phyloP scores from a whole-genome alignment of 2,113 vertebrate species.

The Centropristis striata region DNA sequence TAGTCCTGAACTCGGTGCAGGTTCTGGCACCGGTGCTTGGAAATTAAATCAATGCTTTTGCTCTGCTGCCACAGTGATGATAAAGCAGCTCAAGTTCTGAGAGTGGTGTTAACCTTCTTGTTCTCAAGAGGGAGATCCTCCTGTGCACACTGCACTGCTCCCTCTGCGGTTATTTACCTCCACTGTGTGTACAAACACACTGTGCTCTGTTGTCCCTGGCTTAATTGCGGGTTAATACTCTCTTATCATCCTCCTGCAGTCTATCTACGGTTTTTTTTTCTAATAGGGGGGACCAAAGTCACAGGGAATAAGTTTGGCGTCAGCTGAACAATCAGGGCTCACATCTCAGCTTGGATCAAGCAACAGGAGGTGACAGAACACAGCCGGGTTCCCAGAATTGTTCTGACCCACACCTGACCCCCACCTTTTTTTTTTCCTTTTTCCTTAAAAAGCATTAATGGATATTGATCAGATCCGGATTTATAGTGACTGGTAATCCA shows the following conservation, averaged over 20 bases:
- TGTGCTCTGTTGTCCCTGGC: conserved; percentile 54
- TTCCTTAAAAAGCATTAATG: conserved; percentile 51
- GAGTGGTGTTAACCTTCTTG: neutral
- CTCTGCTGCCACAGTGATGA: neutral
- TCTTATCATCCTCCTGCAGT: conserved; percentile 4
- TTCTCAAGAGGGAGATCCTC: conserved; percentile 12
- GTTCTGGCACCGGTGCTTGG: neutral
- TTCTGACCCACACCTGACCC: conserved; percentile 46
- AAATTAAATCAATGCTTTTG: neutral
- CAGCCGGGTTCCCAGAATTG: conserved; percentile 51
- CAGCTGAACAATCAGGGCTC: conserved; percentile 51
- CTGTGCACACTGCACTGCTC: conserved; percentile 51
- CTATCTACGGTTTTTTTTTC: neutral
- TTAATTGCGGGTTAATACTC: conserved; percentile 30
- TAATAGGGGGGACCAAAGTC: conserved; percentile 2
- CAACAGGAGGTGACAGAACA: conserved; percentile 59
- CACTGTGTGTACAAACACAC: conserved; percentile 83
- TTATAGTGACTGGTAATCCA: conserved; percentile 64
- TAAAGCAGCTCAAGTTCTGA: neutral
- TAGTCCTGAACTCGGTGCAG: neutral
- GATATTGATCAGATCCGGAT: conserved; percentile 72
- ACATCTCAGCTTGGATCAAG: conserved; percentile 45
- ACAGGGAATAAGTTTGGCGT: conserved; percentile 19
- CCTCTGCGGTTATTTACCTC: conserved; percentile 85
- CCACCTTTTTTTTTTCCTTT: conserved; percentile 17